Conservation (phyloP, 2,797 vertebrate genomes). For the Brachymystax lenok region DNA sequence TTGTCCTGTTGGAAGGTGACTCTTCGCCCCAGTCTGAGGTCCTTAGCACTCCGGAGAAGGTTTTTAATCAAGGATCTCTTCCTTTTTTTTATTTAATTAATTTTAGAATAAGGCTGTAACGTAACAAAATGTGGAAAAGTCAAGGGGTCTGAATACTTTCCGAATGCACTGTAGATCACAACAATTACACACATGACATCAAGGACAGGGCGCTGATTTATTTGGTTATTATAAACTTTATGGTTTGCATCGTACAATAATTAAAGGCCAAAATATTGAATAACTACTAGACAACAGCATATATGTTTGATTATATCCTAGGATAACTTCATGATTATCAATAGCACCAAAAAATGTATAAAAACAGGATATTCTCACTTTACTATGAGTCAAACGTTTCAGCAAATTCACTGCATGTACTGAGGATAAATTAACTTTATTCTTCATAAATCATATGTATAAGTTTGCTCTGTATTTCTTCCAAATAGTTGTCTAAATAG, state of each 20-base stretch:
- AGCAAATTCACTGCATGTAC: not conserved
- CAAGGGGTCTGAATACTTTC: too few relatives aligned
- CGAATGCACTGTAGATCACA: too few relatives aligned
- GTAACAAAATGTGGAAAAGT: too few relatives aligned
- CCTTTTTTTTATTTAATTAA: too few relatives aligned
- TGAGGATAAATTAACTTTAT: not conserved
- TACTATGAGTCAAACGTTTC: slow-evolving; percentile 1
- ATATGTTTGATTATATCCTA: not conserved
- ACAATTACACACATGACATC: not conserved
- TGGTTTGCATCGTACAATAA: not conserved
- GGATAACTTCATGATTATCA: not conserved
- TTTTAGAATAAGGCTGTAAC: too few relatives aligned
- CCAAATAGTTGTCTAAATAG: not conserved
- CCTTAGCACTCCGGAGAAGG: too few relatives aligned
- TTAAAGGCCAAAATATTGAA: not conserved
- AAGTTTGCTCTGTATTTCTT: not conserved
- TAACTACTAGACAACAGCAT: not conserved
- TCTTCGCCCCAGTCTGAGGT: too few relatives aligned
- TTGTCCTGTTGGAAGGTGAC: too few relatives aligned
- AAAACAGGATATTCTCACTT: not conserved
- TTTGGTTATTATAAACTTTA: not conserved
- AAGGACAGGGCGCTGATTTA: not conserved
- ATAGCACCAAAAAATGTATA: not conserved
- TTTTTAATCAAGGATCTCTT: too few relatives aligned
- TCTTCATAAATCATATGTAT: not conserved